phyloP scores from a whole-genome alignment of 2,888 invertebrate genomes.

The Nymphalis urticae region DNA sequence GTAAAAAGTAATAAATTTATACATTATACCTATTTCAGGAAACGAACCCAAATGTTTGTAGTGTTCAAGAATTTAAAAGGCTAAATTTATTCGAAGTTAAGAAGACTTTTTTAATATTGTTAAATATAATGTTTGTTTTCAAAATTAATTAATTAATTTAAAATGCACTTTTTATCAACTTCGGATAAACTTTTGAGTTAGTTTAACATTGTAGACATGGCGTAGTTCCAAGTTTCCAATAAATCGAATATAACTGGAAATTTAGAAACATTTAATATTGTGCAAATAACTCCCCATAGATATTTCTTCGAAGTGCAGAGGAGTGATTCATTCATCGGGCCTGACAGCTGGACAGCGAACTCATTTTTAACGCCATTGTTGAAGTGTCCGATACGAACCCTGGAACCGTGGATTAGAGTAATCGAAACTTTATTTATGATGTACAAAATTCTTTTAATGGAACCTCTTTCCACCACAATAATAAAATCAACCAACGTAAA shows the following conservation, averaged over 20 bases:
- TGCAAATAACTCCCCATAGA: constrained; percentile 32
- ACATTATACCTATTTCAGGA: too few relatives aligned
- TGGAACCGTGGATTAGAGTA: constrained; percentile 60
- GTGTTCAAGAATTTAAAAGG: too few relatives aligned
- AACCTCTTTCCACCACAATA: constrained; percentile 22
- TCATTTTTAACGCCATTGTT: constrained; percentile 78
- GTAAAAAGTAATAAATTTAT: too few relatives aligned
- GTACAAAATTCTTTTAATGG: constrained; percentile 42
- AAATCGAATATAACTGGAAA: background rate
- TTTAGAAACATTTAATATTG: constrained; percentile 10
- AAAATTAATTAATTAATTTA: too few relatives aligned
- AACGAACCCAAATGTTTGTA: too few relatives aligned
- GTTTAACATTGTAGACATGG: too few relatives aligned
- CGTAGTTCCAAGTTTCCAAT: background rate
- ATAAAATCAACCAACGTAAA: background rate
- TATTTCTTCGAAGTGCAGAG: constrained; percentile 49
- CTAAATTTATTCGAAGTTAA: too few relatives aligned
- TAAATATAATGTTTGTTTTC: too few relatives aligned
- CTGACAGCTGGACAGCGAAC: constrained; percentile 62
- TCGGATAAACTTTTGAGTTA: too few relatives aligned
- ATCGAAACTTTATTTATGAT: constrained; percentile 67
- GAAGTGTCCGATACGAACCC: constrained; percentile 56
- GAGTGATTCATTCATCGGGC: constrained; percentile 66
- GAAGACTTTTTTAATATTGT: too few relatives aligned
- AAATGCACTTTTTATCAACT: too few relatives aligned